Evolutionary conservation across 2,113 vertebrate species (phyloP).

Genomic region (Crotalus viridis): DNA sequence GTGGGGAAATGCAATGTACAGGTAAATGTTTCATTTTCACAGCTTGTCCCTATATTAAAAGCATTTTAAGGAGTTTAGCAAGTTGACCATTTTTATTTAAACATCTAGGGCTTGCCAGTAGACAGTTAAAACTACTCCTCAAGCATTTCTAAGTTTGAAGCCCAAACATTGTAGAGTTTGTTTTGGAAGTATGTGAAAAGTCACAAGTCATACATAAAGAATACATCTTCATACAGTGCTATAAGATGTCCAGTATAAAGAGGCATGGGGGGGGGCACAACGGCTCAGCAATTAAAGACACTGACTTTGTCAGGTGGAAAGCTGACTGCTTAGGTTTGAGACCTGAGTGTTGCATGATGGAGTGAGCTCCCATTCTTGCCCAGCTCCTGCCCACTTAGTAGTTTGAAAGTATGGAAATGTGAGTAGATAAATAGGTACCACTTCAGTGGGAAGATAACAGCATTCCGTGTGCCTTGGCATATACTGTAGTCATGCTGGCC

Average conservation of each 20-base stretch:
- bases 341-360: too few species aligned
- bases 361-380: too few species aligned
- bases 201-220: background rate
- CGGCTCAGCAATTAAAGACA: background rate
- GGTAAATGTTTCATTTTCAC: background rate
- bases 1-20: background rate
- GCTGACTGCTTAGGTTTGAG: too few species aligned
- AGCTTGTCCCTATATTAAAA: constrained; percentile 1
- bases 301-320: background rate
- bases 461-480: background rate
- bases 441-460: background rate
- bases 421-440: too few species aligned
- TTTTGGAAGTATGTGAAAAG: background rate
- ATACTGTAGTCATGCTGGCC: background rate
- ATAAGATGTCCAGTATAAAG: background rate
- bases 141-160: constrained; percentile 3
- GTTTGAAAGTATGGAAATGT: too few species aligned
- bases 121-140: background rate
- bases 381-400: too few species aligned
- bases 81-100: constrained; percentile 19
- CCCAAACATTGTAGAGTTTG: background rate
- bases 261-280: background rate
- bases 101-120: constrained; percentile 15
- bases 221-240: background rate
- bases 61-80: constrained; percentile 9